phyloP scores from a whole-genome alignment of 2,888 invertebrate species.

The Andrena chrysosceles region DNA sequence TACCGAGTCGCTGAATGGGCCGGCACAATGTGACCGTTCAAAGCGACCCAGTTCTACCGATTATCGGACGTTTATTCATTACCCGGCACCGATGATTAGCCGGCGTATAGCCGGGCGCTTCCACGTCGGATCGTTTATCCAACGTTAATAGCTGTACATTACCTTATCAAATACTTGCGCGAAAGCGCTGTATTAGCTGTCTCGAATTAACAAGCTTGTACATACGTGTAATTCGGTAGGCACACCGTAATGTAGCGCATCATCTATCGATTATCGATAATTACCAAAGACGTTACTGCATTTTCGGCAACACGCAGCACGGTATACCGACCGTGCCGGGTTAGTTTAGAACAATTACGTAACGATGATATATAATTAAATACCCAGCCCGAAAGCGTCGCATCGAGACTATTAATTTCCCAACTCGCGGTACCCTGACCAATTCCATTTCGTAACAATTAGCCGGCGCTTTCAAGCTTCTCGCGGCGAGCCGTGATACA shows the following conservation, averaged over 20 bases:
- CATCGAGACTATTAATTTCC: neutral
- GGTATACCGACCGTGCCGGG: neutral
- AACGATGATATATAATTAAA: slow-evolving; percentile 30
- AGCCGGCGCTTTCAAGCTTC: neutral
- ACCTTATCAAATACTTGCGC: slow-evolving; percentile 43
- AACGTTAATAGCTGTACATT: slow-evolving; percentile 34
- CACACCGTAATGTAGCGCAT: slow-evolving; percentile 42
- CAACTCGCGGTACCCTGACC: neutral
- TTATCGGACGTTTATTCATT: slow-evolving; percentile 26
- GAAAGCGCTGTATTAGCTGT: slow-evolving; percentile 20
- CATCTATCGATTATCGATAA: slow-evolving; percentile 61
- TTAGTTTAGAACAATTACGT: slow-evolving; percentile 17
- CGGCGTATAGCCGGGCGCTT: neutral
- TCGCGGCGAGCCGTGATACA: too few species aligned
- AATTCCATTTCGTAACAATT: neutral
- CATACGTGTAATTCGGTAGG: slow-evolving; percentile 41
- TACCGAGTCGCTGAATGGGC: neutral
- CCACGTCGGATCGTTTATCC: slow-evolving; percentile 37
- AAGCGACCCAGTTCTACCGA: neutral
- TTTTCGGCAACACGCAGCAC: slow-evolving; percentile 26
- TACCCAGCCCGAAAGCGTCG: neutral
- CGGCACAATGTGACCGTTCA: neutral
- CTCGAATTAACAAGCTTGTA: slow-evolving; percentile 37
- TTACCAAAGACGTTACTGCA: slow-evolving; percentile 47
- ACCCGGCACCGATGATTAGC: slow-evolving; percentile 15